Percentiles rank a stretch among this genome's conserved stretches.
phyloP scores from a whole-genome alignment of 37 sponge, comb jelly and placozoan genomes.

The Eunapius fragilis region DNA sequence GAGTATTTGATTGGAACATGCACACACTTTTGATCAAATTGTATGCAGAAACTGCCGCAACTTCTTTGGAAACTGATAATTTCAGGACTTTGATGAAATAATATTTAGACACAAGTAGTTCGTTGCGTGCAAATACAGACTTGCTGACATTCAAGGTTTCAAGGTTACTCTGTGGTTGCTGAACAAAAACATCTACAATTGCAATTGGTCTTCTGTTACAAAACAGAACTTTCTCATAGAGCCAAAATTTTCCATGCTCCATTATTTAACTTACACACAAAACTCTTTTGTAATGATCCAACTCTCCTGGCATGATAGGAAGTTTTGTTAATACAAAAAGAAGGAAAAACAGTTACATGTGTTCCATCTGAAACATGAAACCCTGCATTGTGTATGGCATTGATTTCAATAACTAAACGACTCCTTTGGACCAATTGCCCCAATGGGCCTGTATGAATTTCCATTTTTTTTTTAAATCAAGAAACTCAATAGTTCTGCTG shows the following conservation, averaged over 20 bases:
- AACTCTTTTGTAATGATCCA: background rate
- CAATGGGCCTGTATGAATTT: background rate
- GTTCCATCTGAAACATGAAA: background rate
- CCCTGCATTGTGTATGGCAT: background rate
- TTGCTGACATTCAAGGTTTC: background rate
- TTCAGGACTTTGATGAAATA: background rate
- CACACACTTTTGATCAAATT: background rate
- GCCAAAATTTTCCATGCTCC: conserved; percentile 1
- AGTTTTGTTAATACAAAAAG: background rate
- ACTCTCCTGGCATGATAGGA: background rate
- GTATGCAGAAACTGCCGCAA: background rate
- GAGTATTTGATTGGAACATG: background rate
- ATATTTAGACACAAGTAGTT: background rate
- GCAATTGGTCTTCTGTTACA: background rate
- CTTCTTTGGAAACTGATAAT: background rate
- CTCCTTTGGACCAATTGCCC: background rate
- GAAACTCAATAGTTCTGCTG: background rate
- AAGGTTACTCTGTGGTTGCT: background rate
- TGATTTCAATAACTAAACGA: background rate
- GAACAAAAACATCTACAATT: background rate
- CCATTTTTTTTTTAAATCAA: background rate
- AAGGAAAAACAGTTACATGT: background rate
- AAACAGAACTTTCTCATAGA: too few species aligned
- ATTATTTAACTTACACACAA: background rate
- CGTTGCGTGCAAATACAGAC: background rate